Percentiles rank a stretch among this genome's conserved stretches.
Evolutionary conservation across 2,797 vertebrate species (phyloP).

Genomic region (Botia kubotai): DNA sequence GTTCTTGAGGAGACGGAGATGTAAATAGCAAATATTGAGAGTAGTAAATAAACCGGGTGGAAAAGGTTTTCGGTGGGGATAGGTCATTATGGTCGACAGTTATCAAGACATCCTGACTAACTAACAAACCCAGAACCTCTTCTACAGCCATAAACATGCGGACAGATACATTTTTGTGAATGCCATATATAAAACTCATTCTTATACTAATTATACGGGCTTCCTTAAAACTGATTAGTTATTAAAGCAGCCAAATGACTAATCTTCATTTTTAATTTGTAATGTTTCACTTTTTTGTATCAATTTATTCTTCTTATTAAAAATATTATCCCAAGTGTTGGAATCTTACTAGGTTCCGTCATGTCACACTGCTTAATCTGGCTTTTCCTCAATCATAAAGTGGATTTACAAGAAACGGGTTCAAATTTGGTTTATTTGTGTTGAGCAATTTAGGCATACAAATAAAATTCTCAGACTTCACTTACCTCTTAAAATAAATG

Average conservation of each 20-base stretch:
- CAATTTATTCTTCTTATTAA: no score
- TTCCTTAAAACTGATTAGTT: no score
- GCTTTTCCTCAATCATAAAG: constrained; percentile 18
- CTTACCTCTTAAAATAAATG: constrained; percentile 31
- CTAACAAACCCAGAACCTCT: background rate
- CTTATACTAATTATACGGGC: no score
- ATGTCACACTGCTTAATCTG: background rate
- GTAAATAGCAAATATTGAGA: background rate
- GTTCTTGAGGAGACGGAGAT: no score
- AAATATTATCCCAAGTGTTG: background rate
- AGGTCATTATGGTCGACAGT: no score
- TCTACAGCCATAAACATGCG: background rate
- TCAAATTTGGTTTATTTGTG: background rate
- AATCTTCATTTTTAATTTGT: no score
- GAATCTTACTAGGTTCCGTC: background rate
- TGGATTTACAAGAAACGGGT: background rate
- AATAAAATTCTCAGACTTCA: constrained; percentile 18
- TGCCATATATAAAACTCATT: background rate
- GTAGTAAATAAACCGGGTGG: constrained; percentile 24
- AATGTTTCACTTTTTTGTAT: no score
- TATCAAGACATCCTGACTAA: background rate
- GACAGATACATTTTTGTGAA: background rate
- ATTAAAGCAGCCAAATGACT: no score
- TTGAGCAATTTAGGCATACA: constrained; percentile 20
- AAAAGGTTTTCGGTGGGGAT: background rate